Evolutionary conservation across 2,888 invertebrate species (phyloP), one percentile per base, ranked within the genome.

Genomic region (Melitaea athalia): DNA sequence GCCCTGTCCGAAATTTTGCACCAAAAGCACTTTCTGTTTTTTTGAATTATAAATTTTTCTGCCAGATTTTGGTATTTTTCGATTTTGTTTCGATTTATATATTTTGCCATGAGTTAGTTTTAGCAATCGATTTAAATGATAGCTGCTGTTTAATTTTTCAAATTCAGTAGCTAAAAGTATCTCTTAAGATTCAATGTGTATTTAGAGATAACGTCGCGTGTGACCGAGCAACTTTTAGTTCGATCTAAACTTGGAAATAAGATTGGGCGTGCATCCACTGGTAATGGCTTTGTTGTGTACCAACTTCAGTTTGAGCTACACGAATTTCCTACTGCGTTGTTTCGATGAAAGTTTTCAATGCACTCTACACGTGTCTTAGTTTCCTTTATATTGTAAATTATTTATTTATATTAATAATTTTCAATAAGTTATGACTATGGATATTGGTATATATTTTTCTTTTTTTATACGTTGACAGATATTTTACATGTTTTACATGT

Each of bases 231-330:
- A 68, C 61, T 70, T 70, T 70, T 50, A 12, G 45, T 62, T 67
- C 64, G 64, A 66, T 70, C 64, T 66, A 64, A 74, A 71, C 66
- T 74, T 71, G 66, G 50, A 68, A 72, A 72, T 72, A 71, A 71
- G 68, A 69, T 70, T 68, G 63, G 64, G 62, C 66, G 66, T 67
- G 71, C 71, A 71, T 70, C 65, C 67, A 47, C 69, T 72, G 59
- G 63, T 74, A 72, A 74, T 69, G 67, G 72, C 70, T 68, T 72
- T 71, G 70, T 69, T 71, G 67, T 72, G 74, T 71, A 69, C 66
- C 64, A 62, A 63, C 68, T 72, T 66, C 68, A 72, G 72, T 72
- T 69, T 68, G 67, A 64, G 59, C 59, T 67, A 71, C 68, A 65
- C 67, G 43, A 67, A 59, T 66, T 72, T 67, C 31, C 52, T 65